phyloP scores from a whole-genome alignment of 2,113 vertebrate genomes.

The Chlorodrepanis virens region DNA sequence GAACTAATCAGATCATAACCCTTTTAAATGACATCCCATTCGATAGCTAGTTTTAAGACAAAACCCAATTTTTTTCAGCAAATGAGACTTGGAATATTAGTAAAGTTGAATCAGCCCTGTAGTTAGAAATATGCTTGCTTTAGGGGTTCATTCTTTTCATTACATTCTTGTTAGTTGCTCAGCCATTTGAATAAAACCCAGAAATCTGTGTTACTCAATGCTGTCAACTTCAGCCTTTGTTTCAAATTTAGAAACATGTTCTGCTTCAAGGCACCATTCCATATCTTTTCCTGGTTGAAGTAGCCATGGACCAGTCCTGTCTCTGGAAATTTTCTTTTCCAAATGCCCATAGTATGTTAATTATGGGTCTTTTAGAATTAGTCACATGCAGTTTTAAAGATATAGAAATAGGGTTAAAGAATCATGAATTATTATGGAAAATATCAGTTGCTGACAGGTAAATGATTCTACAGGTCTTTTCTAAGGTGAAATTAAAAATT shows the following conservation, averaged over 20 bases:
- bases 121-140: background rate
- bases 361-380: background rate
- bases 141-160: slow-evolving; percentile 14
- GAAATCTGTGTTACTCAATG: background rate
- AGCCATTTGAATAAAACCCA: slow-evolving; percentile 38
- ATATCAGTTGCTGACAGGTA: background rate
- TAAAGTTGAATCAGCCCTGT: background rate
- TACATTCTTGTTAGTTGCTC: background rate
- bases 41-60: background rate
- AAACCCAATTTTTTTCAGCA: background rate
- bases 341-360: background rate
- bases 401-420: background rate
- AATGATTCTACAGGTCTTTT: background rate
- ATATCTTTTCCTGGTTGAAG: slow-evolving; percentile 16
- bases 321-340: slow-evolving; percentile 30
- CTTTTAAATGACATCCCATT: background rate
- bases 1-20: background rate
- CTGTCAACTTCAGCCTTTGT: slow-evolving; percentile 26
- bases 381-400: background rate
- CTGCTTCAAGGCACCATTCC: background rate
- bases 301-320: background rate
- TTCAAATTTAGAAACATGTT: slow-evolving; percentile 25
- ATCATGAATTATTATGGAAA: background rate
- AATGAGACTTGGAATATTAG: background rate
- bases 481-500: background rate